Conservation (phyloP, 1,140 invertebrate genomes). For the Drosophila bipectinata region DNA sequence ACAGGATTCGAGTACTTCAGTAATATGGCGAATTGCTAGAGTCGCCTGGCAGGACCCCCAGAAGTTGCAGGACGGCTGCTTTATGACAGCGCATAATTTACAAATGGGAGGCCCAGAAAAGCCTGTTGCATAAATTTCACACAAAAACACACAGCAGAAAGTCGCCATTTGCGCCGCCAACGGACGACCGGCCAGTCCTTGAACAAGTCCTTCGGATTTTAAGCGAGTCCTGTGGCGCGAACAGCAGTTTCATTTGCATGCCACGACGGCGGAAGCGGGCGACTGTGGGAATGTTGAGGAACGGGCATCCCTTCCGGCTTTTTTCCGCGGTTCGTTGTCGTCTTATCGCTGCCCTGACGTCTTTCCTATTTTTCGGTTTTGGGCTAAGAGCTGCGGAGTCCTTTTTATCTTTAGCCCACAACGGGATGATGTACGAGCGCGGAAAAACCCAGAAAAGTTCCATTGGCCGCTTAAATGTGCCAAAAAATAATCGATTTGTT, state of each 20-base stretch:
- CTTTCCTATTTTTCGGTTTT: slow-evolving; percentile 24
- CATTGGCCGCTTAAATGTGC: slow-evolving; percentile 18
- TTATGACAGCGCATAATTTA: slow-evolving; percentile 82
- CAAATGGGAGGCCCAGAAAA: slow-evolving; percentile 71
- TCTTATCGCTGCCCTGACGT: slow-evolving; percentile 67
- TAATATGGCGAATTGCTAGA: too few relatives aligned
- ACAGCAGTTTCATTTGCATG: slow-evolving; percentile 66
- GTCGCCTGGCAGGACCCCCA: background rate
- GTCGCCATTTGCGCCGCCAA: slow-evolving; percentile 7
- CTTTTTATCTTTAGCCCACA: slow-evolving; percentile 37
- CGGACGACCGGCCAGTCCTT: slow-evolving; percentile 38
- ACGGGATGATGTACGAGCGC: slow-evolving; percentile 44
- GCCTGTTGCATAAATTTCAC: slow-evolving; percentile 78
- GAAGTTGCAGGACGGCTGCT: slow-evolving; percentile 48
- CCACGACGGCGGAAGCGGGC: background rate
- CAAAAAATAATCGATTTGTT: slow-evolving; percentile 6
- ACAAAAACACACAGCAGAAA: slow-evolving; percentile 36
- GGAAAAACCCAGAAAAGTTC: background rate
- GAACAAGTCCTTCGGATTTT: slow-evolving; percentile 51
- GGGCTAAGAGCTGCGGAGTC: background rate
- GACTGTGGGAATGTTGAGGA: background rate
- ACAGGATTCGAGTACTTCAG: slow-evolving; percentile 1
- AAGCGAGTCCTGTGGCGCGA: slow-evolving; percentile 30
- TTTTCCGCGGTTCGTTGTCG: slow-evolving; percentile 51
- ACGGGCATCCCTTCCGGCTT: background rate